Base-by-base conservation (phyloP, 64 coral and sea anemone species). In the Exaiptasia diaphana region DNA sequence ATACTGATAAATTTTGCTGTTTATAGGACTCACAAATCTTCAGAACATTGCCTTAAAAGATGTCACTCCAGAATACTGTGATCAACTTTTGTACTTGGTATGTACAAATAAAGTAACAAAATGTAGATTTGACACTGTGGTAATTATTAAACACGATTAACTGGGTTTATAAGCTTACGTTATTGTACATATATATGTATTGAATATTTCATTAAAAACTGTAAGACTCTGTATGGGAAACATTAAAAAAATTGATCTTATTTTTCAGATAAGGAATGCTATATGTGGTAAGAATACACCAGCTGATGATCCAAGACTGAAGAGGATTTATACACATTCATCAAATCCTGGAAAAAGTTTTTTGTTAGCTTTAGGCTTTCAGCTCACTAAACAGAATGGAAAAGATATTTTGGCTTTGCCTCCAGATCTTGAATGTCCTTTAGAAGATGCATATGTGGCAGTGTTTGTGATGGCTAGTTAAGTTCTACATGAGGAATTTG, bases 11-110 rank as follows among this genome's bases (percentile, higher is more conserved):
- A n/a, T n/a, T n/a, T n/a, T n/a, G n/a, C n/a, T n/a, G n/a, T n/a
- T n/a, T n/a, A 35, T 65, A 94, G 91, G 85, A 25, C 67, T 94
- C 14, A 89, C 91, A 31, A 62, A 53, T 27, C 53, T 64, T 17
- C 91, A 94, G 59, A 85, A 86, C 22, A 24, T 64, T n/a, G 86
- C 86, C 49, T 50, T 94, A 12, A 80, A 78, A 79, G 64, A 85
- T 68, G 53, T 89, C 0, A 85, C 73, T 54, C n/a, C 53, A 7
- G 73, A 85, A 14, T 68, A 89, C 57, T 59, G 63, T 40, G 91
- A 94, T 8, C 91, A 85, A 12, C 38, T 94, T 18, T 64, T 94
- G 68, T 89, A 94, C 74, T 29, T 94, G 74, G 91, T 94, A 88
- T 52, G 91, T 93, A 24, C 32, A 59, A 32, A 13, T 4, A 53